Evolutionary conservation across 2,888 invertebrate species (phyloP).

Genomic region (Pseudolycoriella hygida): DNA sequence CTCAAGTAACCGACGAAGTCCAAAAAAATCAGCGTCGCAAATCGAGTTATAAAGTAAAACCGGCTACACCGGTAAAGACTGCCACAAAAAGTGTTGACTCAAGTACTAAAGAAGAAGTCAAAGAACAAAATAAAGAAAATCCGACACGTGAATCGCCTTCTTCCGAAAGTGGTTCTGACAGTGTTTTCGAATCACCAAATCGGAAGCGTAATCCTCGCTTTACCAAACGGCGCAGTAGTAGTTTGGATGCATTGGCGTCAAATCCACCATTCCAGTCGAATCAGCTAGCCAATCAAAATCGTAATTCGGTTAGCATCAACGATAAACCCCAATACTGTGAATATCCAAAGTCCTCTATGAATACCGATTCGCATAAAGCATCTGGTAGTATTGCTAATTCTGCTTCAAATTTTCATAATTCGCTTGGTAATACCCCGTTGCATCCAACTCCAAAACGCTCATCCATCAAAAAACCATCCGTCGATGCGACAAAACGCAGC

Average conservation of each 20-base stretch:
- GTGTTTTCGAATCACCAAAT: conserved; percentile 8
- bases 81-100: no score
- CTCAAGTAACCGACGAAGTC: no score
- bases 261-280: neutral
- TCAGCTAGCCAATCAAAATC: conserved; percentile 14
- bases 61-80: no score
- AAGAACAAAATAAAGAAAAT: no score
- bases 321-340: conserved; percentile 35
- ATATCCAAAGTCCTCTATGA: conserved; percentile 20
- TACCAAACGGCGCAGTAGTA: conserved; percentile 8
- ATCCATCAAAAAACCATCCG: conserved; percentile 17
- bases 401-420: conserved; percentile 36
- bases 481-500: conserved; percentile 20
- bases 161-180: conserved; percentile 8
- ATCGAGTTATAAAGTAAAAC: no score
- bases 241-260: conserved; percentile 7
- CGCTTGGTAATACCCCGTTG: conserved; percentile 23
- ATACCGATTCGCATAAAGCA: neutral
- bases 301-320: conserved; percentile 34
- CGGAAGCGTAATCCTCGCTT: neutral
- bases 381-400: conserved; percentile 34
- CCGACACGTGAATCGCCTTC: no score
- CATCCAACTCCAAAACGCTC: conserved; percentile 23
- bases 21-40: no score
- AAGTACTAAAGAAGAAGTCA: no score